Evolutionary conservation across 2,113 vertebrate species (phyloP).

Genomic region (Elephas maximus): DNA sequence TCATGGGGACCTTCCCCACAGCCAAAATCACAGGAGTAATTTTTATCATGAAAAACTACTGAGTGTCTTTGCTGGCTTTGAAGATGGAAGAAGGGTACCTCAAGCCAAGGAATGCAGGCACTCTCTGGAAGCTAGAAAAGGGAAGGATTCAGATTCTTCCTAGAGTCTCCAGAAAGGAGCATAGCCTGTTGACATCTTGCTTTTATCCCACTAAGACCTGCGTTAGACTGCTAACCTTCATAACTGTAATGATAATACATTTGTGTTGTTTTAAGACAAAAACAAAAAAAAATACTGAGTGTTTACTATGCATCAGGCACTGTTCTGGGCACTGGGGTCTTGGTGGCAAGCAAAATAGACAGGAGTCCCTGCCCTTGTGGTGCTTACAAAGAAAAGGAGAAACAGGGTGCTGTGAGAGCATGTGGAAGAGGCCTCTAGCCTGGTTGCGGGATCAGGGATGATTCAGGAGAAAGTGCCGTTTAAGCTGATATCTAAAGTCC

Average conservation of each 20-base stretch:
- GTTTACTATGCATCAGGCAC: not conserved
- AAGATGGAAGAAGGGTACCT: not conserved
- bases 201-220: not conserved
- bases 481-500: fast-evolving
- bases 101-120: not conserved
- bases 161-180: not conserved
- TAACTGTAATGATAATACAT: not conserved
- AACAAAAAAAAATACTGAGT: not conserved
- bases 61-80: not conserved
- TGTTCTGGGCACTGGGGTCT: not conserved
- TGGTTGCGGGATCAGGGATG: not conserved
- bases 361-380: not conserved
- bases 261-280: not conserved
- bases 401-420: not conserved
- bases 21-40: fast-evolving
- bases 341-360: not conserved
- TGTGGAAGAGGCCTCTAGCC: not conserved
- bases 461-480: not conserved
- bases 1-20: not conserved
- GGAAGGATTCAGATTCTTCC: not conserved
- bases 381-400: not conserved
- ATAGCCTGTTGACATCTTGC: no score
- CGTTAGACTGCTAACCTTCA: not conserved
- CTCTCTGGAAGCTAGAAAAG: not conserved
- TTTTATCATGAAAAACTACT: not conserved